phyloP scores from a whole-genome alignment of 2,797 vertebrate genomes.

The Ctenopoma kingsleyae region DNA sequence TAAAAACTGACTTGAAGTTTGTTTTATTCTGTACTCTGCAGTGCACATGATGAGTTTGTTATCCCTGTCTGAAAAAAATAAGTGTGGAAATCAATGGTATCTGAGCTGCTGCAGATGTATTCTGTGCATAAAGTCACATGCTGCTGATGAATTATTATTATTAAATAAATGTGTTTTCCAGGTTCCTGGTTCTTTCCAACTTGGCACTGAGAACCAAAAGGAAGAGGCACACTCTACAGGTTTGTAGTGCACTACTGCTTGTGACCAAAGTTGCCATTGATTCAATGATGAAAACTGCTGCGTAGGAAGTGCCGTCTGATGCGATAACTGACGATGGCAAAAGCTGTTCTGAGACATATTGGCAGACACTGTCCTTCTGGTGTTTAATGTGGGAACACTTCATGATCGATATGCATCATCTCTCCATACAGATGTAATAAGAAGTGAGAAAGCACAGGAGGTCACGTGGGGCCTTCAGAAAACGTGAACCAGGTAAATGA shows the following conservation, averaged over 20 bases:
- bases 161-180: slow-evolving; percentile 42
- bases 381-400: neutral
- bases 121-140: fast-evolving
- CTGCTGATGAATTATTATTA: neutral
- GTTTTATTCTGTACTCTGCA: neutral
- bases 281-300: slow-evolving; percentile 78
- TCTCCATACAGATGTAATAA: neutral
- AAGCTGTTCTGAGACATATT: slow-evolving; percentile 71
- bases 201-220: fast-evolving
- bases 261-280: fast-evolving
- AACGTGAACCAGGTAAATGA: slow-evolving; percentile 30
- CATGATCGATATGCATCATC: fast-evolving
- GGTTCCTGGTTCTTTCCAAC: neutral
- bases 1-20: neutral
- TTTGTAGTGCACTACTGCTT: slow-evolving; percentile 8
- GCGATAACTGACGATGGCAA: slow-evolving; percentile 84
- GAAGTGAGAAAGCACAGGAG: fast-evolving
- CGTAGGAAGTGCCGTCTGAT: slow-evolving; percentile 87
- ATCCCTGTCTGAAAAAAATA: slow-evolving; percentile 77
- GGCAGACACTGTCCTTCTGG: fast-evolving
- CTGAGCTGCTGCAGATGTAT: slow-evolving; percentile 54
- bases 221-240: slow-evolving; percentile 20
- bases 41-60: slow-evolving; percentile 74
- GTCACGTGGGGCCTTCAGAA: fast-evolving
- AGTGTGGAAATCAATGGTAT: slow-evolving; percentile 57